Evolutionary conservation across 2,888 invertebrate species (phyloP).

Genomic region (Noctuana brunneofusca): DNA sequence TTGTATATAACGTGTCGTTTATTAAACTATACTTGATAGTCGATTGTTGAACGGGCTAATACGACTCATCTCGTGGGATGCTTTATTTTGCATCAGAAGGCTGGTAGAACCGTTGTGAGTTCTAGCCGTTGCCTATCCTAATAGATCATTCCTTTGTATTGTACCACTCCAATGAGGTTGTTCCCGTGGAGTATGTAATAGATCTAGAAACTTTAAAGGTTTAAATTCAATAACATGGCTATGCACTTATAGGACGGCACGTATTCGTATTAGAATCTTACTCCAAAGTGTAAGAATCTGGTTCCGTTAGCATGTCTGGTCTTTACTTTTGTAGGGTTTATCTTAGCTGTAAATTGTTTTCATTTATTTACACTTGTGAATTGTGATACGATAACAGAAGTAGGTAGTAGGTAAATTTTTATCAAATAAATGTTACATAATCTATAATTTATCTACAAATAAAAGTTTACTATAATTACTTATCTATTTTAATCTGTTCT

Average conservation of each 20-base stretch:
- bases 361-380: conserved; percentile 47
- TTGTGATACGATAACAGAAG: conserved; percentile 75
- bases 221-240: conserved; percentile 9
- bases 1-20: too few species aligned
- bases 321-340: background rate
- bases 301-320: background rate
- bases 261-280: conserved; percentile 4
- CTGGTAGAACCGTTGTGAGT: background rate
- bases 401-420: too few species aligned
- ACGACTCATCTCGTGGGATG: background rate
- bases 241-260: conserved; percentile 9
- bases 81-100: background rate
- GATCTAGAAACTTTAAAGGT: conserved; percentile 6
- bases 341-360: background rate
- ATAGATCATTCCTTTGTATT: conserved; percentile 11
- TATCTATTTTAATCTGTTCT: too few species aligned
- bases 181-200: background rate
- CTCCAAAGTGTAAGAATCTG: background rate
- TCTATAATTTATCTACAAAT: too few species aligned
- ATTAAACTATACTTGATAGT: too few species aligned
- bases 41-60: background rate
- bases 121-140: background rate
- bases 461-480: too few species aligned
- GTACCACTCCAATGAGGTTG: background rate
- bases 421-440: too few species aligned